Conservation (phyloP, 2,888 invertebrate genomes). For the Lathronympha strigana region DNA sequence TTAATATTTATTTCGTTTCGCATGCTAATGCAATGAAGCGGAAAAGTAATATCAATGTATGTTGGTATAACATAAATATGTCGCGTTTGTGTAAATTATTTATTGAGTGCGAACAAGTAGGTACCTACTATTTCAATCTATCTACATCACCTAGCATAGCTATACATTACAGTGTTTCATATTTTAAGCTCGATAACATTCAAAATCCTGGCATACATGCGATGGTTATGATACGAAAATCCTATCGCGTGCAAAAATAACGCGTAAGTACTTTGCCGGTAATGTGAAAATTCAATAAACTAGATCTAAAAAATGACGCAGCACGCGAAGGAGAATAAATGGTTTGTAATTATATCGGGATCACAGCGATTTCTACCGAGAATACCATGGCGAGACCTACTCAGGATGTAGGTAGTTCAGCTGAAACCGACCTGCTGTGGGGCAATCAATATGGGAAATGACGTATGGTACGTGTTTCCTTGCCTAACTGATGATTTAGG, state of each 20-base stretch:
- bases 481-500: conserved; percentile 1
- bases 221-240: neutral
- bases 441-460: conserved; percentile 17
- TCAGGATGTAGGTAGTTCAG: conserved; percentile 12
- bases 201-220: neutral
- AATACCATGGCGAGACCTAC: conserved; percentile 10
- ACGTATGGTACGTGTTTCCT: neutral
- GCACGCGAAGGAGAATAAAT: conserved; percentile 33
- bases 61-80: too few species aligned
- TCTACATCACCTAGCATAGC: too few species aligned
- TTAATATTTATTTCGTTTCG: too few species aligned
- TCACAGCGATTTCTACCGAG: conserved; percentile 18
- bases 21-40: too few species aligned
- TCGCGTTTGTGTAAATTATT: too few species aligned
- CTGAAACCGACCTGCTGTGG: neutral
- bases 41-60: too few species aligned
- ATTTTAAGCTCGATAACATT: neutral
- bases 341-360: conserved; percentile 34
- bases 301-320: conserved; percentile 32
- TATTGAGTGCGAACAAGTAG: too few species aligned
- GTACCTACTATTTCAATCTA: too few species aligned
- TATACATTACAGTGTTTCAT: neutral
- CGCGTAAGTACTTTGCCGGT: conserved; percentile 25
- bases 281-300: conserved; percentile 38
- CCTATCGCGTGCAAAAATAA: conserved; percentile 31